Evolutionary conservation across 2,113 vertebrate species (phyloP).

Genomic region (Engystomops pustulosus): DNA sequence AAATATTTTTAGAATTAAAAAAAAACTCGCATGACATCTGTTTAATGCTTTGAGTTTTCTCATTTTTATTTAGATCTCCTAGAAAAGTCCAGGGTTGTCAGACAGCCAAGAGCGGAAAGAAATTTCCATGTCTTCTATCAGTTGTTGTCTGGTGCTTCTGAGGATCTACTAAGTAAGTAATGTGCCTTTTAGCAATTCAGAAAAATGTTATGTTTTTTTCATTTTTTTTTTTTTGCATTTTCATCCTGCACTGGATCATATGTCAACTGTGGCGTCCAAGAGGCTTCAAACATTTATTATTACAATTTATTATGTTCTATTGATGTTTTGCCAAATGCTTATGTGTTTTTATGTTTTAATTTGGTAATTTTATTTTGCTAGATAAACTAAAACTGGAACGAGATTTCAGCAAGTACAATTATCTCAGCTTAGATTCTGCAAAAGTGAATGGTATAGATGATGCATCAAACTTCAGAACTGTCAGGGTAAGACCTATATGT

Average conservation of each 20-base stretch:
- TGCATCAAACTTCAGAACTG: conserved; percentile 90
- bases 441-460: conserved; percentile 91
- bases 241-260: neutral
- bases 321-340: neutral
- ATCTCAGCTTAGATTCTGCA: conserved; percentile 93
- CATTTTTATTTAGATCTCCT: conserved; percentile 81
- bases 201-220: no score
- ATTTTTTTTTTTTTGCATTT: neutral
- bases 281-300: no score
- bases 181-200: neutral
- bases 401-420: conserved; percentile 96
- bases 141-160: conserved; percentile 91
- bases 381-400: conserved; percentile 89
- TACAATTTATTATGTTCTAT: neutral
- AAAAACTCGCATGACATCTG: no score
- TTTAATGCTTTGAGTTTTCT: no score
- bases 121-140: conserved; percentile 99
- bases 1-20: no score
- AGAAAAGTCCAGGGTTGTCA: conserved; percentile 95
- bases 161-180: conserved; percentile 91
- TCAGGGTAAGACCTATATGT: conserved; percentile 77
- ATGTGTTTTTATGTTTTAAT: neutral
- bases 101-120: conserved; percentile 95
- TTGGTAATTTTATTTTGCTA: conserved; percentile 66
- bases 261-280: neutral